phyloP scores from a whole-genome alignment of 1,140 invertebrate genomes.

The Saccostrea echinata region DNA sequence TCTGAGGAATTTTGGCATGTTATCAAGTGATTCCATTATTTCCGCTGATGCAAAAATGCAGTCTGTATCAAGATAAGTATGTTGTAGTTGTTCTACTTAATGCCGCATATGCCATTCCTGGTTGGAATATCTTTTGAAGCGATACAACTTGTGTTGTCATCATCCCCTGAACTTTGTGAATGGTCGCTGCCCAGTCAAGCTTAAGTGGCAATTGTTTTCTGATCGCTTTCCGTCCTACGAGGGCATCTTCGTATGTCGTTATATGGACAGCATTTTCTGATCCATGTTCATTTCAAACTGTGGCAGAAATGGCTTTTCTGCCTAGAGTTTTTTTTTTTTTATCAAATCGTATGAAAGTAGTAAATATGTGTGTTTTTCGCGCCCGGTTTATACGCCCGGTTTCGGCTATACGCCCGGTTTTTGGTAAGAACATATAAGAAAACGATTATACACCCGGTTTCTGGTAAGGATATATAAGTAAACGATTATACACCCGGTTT shows the following conservation, averaged over 20 bases:
- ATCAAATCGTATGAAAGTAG: conserved; percentile 53
- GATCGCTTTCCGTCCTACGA: neutral
- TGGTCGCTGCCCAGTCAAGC: conserved; percentile 52
- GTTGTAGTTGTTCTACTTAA: conserved; percentile 48
- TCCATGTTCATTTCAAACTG: neutral
- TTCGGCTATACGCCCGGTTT: too few species aligned
- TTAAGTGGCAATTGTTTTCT: conserved; percentile 46
- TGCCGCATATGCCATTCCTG: conserved; percentile 52
- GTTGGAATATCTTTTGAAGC: conserved; percentile 33
- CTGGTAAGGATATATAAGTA: too few species aligned
- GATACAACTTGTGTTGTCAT: conserved; percentile 44
- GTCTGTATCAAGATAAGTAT: neutral
- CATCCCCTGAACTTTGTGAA: conserved; percentile 58
- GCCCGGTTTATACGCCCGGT: too few species aligned
- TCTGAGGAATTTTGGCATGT: neutral
- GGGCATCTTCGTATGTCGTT: neutral
- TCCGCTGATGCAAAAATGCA: neutral
- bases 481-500: too few species aligned
- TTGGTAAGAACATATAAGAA: too few species aligned
- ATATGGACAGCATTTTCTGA: neutral
- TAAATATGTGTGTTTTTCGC: too few species aligned
- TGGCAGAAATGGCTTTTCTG: neutral
- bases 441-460: too few species aligned
- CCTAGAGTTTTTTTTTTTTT: conserved; percentile 33
- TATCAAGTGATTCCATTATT: neutral